phyloP scores from a whole-genome alignment of 64 coral and sea anemone genomes.

The Orbicella faveolata region DNA sequence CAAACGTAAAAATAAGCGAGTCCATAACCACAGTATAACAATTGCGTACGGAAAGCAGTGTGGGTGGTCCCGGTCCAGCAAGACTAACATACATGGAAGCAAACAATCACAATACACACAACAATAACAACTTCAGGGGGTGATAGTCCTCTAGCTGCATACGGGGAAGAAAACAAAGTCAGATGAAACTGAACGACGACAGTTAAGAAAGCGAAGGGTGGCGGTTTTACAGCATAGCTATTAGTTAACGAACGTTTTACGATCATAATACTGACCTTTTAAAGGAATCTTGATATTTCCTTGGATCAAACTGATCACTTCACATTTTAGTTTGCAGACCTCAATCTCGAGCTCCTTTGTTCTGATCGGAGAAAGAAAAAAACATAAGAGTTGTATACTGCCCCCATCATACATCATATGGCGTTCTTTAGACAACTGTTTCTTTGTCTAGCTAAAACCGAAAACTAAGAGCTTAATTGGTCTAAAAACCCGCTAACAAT shows the following conservation, averaged over 20 bases:
- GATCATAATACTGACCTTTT: conserved; percentile 55
- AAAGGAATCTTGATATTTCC: conserved; percentile 87
- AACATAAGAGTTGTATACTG: not conserved
- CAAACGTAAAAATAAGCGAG: not conserved
- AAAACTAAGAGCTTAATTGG: too few species aligned
- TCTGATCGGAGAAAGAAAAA: conserved; percentile 16
- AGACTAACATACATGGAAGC: too few species aligned
- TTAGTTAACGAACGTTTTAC: not conserved
- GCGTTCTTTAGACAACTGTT: too few species aligned
- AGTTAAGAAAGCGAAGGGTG: not conserved
- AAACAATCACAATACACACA: too few species aligned
- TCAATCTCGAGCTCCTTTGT: conserved; percentile 83
- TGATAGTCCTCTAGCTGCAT: too few species aligned
- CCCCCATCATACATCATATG: too few species aligned
- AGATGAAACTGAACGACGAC: too few species aligned
- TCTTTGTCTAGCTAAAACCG: too few species aligned
- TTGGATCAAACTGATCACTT: conserved; percentile 90
- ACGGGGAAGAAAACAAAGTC: too few species aligned
- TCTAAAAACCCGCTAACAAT: too few species aligned
- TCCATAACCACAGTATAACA: not conserved
- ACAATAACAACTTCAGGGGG: too few species aligned
- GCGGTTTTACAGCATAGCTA: not conserved
- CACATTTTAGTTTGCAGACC: conserved; percentile 90
- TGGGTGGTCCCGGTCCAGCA: too few species aligned
- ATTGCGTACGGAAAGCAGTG: not conserved